A percentile compares a stretch with the other conserved stretches of the same genome.
These are phyloP conservation scores for Wiebesia pumilae DNA, from an alignment of 1,140 invertebrate species.

Conservation along the genomic window DNA sequence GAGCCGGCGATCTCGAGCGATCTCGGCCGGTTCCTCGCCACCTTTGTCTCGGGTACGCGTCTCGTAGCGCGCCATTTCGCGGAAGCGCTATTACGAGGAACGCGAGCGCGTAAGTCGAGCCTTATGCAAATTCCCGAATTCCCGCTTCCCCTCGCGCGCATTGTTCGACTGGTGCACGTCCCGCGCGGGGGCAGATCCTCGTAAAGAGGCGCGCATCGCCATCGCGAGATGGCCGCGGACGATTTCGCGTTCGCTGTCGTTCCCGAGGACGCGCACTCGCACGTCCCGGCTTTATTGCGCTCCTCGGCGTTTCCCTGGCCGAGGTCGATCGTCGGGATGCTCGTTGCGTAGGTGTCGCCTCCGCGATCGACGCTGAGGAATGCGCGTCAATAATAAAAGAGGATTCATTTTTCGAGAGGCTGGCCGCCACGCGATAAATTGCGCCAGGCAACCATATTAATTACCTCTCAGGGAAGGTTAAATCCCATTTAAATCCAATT, in stretches of 20 bases:
- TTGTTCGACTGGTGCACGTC: background rate
- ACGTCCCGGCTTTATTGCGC: background rate
- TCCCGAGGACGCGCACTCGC: background rate
- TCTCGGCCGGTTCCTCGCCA: background rate
- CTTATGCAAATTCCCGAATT: slow-evolving; percentile 29
- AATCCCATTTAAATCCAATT: no score
- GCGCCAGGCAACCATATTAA: no score
- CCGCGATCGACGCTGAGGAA: no score
- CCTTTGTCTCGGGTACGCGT: background rate
- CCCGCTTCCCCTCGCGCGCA: background rate
- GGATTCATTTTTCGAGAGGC: no score
- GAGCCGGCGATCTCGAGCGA: background rate
- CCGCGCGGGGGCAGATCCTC: slow-evolving; percentile 26
- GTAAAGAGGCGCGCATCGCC: background rate
- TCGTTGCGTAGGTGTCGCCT: no score
- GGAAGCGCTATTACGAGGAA: slow-evolving; percentile 27
- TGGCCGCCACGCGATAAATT: no score
- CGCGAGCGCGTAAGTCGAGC: slow-evolving; percentile 21
- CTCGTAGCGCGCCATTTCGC: background rate
- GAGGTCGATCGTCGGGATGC: no score
- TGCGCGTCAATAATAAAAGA: no score
- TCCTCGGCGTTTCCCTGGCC: no score
- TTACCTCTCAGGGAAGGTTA: no score
- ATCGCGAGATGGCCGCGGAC: background rate
- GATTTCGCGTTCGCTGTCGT: background rate